These are phyloP conservation scores for Coenonympha glycerion DNA, from an alignment of 2,888 invertebrate species.

Conservation along the genomic window DNA sequence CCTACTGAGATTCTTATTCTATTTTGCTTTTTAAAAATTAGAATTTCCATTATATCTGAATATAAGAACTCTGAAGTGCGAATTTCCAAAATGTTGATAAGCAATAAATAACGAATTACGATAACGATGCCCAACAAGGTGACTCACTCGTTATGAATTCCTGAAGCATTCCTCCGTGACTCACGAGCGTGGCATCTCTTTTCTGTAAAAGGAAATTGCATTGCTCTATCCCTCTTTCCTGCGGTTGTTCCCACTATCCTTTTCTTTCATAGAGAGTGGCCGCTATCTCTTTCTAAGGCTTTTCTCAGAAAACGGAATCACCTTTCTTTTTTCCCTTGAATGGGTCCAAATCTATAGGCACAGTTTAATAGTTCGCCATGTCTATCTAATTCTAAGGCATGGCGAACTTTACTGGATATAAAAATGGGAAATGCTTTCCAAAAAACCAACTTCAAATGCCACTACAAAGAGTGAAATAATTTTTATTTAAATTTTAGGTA, in stretches of 20 bases:
- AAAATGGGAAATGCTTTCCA: too few species aligned
- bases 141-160: constrained; percentile 33
- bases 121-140: constrained; percentile 17
- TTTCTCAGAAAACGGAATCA: constrained; percentile 7
- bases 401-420: too few species aligned
- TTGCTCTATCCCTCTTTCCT: constrained; percentile 22
- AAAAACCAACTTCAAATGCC: too few species aligned
- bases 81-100: background rate
- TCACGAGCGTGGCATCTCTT: constrained; percentile 31
- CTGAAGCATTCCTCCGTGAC: constrained; percentile 34
- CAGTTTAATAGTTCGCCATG: background rate
- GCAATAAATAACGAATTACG: background rate
- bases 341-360: constrained; percentile 11
- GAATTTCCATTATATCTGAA: too few species aligned
- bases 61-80: background rate
- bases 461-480: too few species aligned
- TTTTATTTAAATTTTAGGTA: too few species aligned
- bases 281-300: constrained; percentile 24
- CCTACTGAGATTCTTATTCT: too few species aligned
- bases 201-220: constrained; percentile 12
- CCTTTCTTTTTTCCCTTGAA: constrained; percentile 23
- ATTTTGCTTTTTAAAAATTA: too few species aligned
- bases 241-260: background rate
- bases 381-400: too few species aligned
- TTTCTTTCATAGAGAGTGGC: constrained; percentile 17